Evolutionary conservation across 2,888 invertebrate species (phyloP).

Genomic region (Thera britannica): DNA sequence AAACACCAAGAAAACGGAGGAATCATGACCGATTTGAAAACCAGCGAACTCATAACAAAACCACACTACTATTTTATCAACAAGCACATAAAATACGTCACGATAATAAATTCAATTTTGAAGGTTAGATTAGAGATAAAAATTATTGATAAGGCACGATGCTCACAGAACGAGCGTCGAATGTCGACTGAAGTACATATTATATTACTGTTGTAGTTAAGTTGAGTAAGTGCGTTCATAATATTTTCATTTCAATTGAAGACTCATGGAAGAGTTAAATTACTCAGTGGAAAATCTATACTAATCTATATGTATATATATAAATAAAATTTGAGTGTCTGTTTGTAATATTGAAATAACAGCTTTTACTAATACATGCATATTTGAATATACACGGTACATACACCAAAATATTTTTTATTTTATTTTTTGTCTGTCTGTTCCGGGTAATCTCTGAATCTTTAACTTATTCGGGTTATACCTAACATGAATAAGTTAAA

Average conservation of each 20-base stretch:
- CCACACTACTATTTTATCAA: background rate
- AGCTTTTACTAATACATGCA: too few relatives aligned
- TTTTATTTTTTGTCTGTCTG: too few relatives aligned
- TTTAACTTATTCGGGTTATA: too few relatives aligned
- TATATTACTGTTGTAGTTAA: background rate
- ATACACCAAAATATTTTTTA: too few relatives aligned
- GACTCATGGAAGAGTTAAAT: too few relatives aligned
- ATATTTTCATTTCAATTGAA: constrained; percentile 8
- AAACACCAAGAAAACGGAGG: constrained; percentile 75
- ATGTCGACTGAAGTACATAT: background rate
- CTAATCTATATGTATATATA: too few relatives aligned
- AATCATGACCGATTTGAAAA: constrained; percentile 54
- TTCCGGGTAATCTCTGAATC: too few relatives aligned
- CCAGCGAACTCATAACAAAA: constrained; percentile 48
- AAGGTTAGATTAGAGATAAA: background rate
- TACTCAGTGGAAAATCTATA: too few relatives aligned
- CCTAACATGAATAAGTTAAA: too few relatives aligned
- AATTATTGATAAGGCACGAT: background rate
- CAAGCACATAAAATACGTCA: constrained; percentile 1
- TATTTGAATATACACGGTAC: too few relatives aligned
- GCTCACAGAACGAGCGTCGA: background rate
- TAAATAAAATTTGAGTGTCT: too few relatives aligned
- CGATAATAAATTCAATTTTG: constrained; percentile 3
- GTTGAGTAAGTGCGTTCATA: constrained; percentile 7
- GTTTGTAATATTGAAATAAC: too few relatives aligned